phyloP scores from a whole-genome alignment of 2,113 vertebrate species.

The Gasterosteus aculeatus region DNA sequence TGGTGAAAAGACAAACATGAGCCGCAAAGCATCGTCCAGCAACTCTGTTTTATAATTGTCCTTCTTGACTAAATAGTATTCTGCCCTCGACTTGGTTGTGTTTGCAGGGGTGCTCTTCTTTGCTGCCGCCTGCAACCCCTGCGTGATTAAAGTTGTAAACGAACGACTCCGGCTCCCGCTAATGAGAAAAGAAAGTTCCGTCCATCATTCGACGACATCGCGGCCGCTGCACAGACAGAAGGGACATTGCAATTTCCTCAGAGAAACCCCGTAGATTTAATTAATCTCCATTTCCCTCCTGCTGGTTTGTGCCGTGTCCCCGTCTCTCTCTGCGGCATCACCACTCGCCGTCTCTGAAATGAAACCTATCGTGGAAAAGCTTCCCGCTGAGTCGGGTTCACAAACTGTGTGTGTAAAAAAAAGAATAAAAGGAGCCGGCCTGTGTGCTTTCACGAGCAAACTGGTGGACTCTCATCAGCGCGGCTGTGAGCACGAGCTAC shows the following conservation, averaged over 20 bases:
- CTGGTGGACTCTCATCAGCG: conserved; percentile 29
- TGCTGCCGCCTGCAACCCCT: not conserved
- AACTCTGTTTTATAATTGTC: conserved; percentile 3
- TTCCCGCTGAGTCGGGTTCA: conserved; percentile 41
- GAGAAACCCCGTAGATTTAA: conserved; percentile 64
- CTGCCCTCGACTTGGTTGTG: not conserved
- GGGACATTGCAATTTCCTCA: conserved; percentile 31
- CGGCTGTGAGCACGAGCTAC: conserved; percentile 32
- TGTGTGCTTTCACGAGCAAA: conserved; percentile 26
- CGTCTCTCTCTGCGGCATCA: conserved; percentile 35
- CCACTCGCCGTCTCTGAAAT: conserved; percentile 45
- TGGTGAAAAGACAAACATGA: not conserved
- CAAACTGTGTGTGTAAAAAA: conserved; percentile 26
- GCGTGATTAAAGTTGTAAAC: conserved; percentile 31
- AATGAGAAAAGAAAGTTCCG: conserved; percentile 27
- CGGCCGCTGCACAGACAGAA: conserved; percentile 33
- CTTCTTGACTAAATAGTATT: not conserved
- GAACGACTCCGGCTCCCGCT: conserved; percentile 1
- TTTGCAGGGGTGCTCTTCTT: not conserved
- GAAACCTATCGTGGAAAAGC: conserved; percentile 33
- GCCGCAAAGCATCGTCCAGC: not conserved
- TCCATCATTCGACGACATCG: conserved; percentile 43
- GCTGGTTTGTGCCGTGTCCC: conserved; percentile 40
- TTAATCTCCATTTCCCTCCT: conserved; percentile 66
- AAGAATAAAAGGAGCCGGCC: conserved; percentile 12